Evolutionary conservation across 2,888 invertebrate species (phyloP).

Genomic region (Chrysotoxum bicinctum): DNA sequence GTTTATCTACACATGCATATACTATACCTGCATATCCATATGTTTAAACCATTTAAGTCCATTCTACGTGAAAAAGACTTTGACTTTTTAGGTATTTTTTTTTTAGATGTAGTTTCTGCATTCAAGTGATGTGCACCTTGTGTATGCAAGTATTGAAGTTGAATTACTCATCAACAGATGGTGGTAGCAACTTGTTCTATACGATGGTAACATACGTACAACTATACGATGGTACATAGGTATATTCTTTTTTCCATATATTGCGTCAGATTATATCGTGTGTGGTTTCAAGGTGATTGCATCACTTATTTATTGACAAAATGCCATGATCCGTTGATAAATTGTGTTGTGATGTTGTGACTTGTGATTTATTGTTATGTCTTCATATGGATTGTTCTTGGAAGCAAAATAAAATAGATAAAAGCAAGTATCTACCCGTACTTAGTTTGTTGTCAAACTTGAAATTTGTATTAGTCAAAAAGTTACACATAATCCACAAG

Average conservation of each 20-base stretch:
- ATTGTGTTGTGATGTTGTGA: background rate
- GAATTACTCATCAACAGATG: constrained; percentile 23
- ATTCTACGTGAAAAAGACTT: background rate
- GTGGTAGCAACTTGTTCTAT: background rate
- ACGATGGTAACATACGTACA: background rate
- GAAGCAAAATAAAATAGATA: background rate
- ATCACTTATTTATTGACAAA: constrained; percentile 29
- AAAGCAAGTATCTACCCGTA: background rate
- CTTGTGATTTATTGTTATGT: constrained; percentile 4
- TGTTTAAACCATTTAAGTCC: background rate
- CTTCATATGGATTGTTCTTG: background rate
- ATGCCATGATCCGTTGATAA: constrained; percentile 3
- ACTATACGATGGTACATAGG: too few relatives aligned
- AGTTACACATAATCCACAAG: too few relatives aligned
- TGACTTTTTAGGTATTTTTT: background rate
- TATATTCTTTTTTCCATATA: background rate
- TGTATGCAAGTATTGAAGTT: background rate
- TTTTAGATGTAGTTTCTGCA: background rate
- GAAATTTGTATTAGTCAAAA: background rate
- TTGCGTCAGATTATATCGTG: constrained; percentile 27
- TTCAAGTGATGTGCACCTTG: background rate
- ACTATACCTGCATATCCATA: too few relatives aligned
- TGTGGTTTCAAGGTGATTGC: constrained; percentile 37
- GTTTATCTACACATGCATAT: too few relatives aligned
- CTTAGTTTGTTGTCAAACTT: background rate